Evolutionary conservation across 2,797 vertebrate genomes (phyloP).

Genomic region (Gouania willdenowi): DNA sequence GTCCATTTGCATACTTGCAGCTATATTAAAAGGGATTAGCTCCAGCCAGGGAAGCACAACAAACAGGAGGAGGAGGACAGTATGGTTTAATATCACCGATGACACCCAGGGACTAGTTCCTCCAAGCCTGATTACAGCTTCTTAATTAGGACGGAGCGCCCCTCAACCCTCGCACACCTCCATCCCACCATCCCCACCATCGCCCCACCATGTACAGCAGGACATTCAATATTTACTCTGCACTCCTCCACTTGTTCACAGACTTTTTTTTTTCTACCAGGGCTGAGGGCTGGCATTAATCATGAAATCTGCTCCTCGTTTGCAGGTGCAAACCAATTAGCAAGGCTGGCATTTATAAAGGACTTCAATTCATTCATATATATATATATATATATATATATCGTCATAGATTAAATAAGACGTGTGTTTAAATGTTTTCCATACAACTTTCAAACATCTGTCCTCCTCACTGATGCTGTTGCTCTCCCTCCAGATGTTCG

Average conservation of each 20-base stretch:
- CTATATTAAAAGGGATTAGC: slow-evolving; percentile 99
- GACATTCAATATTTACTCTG: slow-evolving; percentile 99
- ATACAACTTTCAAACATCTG: slow-evolving; percentile 77
- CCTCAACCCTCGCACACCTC: slow-evolving; percentile 86
- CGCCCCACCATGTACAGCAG: slow-evolving; percentile 78
- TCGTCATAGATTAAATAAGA: slow-evolving; percentile 83
- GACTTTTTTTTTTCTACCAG: slow-evolving; percentile 84
- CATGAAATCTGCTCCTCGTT: slow-evolving; percentile 80
- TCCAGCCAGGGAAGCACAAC: slow-evolving; percentile 91
- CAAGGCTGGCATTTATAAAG: slow-evolving; percentile 92
- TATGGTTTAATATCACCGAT: slow-evolving; percentile 98
- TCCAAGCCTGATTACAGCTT: slow-evolving; percentile 95
- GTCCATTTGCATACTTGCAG: slow-evolving; percentile 96
- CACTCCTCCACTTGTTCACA: slow-evolving; percentile 91
- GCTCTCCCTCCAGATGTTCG: too few relatives aligned
- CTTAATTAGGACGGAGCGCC: slow-evolving; percentile 97
- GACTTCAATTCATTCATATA: slow-evolving; percentile 93
- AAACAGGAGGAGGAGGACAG: slow-evolving; percentile 82
- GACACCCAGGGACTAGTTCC: slow-evolving; percentile 96
- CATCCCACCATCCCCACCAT: slow-evolving; percentile 73
- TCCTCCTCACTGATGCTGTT: too few relatives aligned
- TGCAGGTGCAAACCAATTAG: slow-evolving; percentile 99
- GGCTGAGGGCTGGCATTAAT: slow-evolving; percentile 78
- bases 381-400: too few relatives aligned
- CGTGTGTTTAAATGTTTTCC: slow-evolving; percentile 89